Conservation (phyloP, 2,113 vertebrate species). For the Microtus pennsylvanicus region DNA sequence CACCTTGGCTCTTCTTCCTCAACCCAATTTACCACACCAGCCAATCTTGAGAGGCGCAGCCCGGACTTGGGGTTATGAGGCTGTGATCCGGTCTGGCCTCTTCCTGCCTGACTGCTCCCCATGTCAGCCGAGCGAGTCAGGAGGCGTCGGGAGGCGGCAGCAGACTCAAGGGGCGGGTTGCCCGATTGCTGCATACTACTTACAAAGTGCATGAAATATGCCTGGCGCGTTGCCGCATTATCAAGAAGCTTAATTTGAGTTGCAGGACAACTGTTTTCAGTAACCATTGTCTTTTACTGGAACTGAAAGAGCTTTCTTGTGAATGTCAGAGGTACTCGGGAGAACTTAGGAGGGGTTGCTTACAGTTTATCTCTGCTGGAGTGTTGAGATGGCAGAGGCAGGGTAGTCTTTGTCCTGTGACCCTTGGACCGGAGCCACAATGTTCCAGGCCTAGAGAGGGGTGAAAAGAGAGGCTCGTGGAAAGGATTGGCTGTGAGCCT, state of each 20-base stretch:
- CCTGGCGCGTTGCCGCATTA: background rate
- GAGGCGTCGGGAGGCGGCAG: background rate
- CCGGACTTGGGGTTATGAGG: background rate
- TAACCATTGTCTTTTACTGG: background rate
- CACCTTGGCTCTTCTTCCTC: background rate
- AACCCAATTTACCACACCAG: background rate
- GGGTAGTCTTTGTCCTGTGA: slow-evolving; percentile 30
- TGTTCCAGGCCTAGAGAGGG: background rate
- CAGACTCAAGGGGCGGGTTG: background rate
- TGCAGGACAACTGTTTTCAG: background rate
- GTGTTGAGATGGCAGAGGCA: background rate
- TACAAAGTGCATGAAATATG: background rate
- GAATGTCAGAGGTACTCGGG: background rate
- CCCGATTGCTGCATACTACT: background rate
- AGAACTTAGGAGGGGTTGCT: background rate
- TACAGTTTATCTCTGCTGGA: background rate
- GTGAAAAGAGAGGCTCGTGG: background rate
- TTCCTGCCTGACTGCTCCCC: background rate
- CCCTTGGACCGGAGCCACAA: background rate
- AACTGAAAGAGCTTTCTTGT: background rate
- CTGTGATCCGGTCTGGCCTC: background rate
- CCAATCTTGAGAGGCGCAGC: background rate
- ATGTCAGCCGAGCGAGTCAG: background rate
- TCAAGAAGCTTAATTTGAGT: background rate
- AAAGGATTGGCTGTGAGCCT: background rate